phyloP scores from a whole-genome alignment of 1,140 invertebrate genomes.

The Conopomorpha cramerella region DNA sequence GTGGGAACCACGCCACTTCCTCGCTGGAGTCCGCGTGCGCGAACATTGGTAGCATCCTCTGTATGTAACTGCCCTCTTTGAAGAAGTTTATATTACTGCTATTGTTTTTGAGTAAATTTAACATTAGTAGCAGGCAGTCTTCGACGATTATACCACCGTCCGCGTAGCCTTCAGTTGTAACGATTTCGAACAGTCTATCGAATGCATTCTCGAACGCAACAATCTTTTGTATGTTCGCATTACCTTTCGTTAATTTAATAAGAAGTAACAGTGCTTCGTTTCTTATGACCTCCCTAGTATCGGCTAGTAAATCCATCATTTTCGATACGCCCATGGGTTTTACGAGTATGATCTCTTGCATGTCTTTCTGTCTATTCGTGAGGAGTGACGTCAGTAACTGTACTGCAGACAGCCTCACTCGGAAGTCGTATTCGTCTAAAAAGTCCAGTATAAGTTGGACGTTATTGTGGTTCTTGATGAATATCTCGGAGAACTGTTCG shows the following conservation, averaged over 20 bases:
- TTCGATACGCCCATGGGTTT: slow-evolving; percentile 98
- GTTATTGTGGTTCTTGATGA: slow-evolving; percentile 90
- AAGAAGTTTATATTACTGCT: slow-evolving; percentile 98
- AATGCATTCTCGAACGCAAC: slow-evolving; percentile 99
- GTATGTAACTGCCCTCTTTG: slow-evolving; percentile 95
- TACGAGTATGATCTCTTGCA: slow-evolving; percentile 93
- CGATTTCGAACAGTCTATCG: slow-evolving; percentile 93
- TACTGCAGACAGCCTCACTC: slow-evolving; percentile 84
- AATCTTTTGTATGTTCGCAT: slow-evolving; percentile 99
- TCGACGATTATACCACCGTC: slow-evolving; percentile 98
- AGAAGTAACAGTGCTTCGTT: slow-evolving; percentile 95
- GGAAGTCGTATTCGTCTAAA: slow-evolving; percentile 95
- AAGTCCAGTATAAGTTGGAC: slow-evolving; percentile 83
- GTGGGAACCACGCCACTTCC: slow-evolving; percentile 86
- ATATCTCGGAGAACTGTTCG: slow-evolving; percentile 98
- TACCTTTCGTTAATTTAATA: slow-evolving; percentile 91
- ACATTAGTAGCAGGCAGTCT: slow-evolving; percentile 94
- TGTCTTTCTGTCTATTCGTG: slow-evolving; percentile 83
- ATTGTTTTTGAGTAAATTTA: slow-evolving; percentile 94
- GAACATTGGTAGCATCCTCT: slow-evolving; percentile 87
- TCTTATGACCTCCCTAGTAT: slow-evolving; percentile 93
- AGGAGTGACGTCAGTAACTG: slow-evolving; percentile 84
- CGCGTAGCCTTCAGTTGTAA: slow-evolving; percentile 87
- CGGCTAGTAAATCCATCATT: slow-evolving; percentile 93
- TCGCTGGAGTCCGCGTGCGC: slow-evolving; percentile 71